These are phyloP conservation scores for Falco biarmicus DNA, from an alignment of 2,797 vertebrate genomes.

Conservation along the genomic window DNA sequence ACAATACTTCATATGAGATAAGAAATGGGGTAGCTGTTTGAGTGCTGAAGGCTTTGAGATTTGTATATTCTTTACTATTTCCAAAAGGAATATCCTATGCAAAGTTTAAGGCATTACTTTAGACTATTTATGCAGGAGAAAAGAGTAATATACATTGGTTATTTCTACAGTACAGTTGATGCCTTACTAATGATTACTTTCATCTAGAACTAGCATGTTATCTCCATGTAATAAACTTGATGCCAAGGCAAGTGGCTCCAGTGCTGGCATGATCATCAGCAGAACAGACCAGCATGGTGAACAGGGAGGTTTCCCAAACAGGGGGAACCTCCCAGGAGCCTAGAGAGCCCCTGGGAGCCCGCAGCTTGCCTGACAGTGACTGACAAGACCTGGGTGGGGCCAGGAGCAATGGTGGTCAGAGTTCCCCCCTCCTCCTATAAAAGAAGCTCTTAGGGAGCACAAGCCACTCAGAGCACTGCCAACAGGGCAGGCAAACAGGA, in stretches of 20 bases:
- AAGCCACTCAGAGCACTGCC: too few species aligned
- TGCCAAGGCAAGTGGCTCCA: neutral
- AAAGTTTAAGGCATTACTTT: neutral
- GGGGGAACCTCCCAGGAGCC: too few species aligned
- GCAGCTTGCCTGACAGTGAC: fast-evolving
- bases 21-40: neutral
- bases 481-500: neutral
- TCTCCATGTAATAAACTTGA: neutral
- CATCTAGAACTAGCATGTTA: neutral
- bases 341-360: neutral
- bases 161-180: neutral
- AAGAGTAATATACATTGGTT: neutral
- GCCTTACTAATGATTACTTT: neutral
- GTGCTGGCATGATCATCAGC: fast-evolving
- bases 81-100: neutral
- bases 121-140: neutral
- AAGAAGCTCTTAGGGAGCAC: neutral
- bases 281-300: fast-evolving
- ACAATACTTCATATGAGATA: neutral
- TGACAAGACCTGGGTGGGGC: fast-evolving
- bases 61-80: neutral
- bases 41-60: neutral
- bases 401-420: neutral
- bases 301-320: neutral
- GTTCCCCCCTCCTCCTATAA: too few species aligned